A percentile compares a stretch with the other conserved stretches of the same genome.
Evolutionary conservation across 1,140 invertebrate species (phyloP).

Genomic region (Halictus rubicundus): DNA sequence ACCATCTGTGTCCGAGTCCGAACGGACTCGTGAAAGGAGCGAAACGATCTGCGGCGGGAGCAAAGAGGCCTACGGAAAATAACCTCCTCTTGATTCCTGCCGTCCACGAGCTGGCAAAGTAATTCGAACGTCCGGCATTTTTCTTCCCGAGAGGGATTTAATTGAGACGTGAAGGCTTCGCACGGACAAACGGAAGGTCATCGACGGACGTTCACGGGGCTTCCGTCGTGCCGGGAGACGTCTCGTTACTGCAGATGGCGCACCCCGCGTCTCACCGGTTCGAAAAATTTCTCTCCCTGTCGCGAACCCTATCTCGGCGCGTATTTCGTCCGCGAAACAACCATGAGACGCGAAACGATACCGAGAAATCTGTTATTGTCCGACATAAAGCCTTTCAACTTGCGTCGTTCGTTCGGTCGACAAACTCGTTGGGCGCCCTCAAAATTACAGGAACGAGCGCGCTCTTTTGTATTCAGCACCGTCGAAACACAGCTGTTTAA

Average conservation of each 20-base stretch:
- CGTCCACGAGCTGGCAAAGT: slow-evolving; percentile 43
- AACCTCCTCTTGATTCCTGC: slow-evolving; percentile 26
- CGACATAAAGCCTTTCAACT: neutral
- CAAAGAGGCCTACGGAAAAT: slow-evolving; percentile 2
- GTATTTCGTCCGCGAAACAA: too few species aligned
- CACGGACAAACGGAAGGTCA: slow-evolving; percentile 36
- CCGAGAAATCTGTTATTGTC: neutral
- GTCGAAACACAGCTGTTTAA: too few species aligned
- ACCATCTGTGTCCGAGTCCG: too few species aligned
- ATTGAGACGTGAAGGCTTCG: slow-evolving; percentile 50
- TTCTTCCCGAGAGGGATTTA: slow-evolving; percentile 47
- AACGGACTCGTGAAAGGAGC: slow-evolving; percentile 22
- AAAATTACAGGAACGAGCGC: too few species aligned
- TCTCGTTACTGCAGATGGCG: slow-evolving; percentile 20
- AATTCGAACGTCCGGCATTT: slow-evolving; percentile 32
- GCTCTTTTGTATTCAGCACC: too few species aligned
- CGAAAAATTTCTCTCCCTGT: neutral
- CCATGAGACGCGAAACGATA: too few species aligned
- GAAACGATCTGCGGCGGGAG: slow-evolving; percentile 9
- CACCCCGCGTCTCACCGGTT: slow-evolving; percentile 4
- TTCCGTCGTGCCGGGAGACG: slow-evolving; percentile 4
- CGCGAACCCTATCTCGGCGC: too few species aligned
- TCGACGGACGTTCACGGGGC: neutral
- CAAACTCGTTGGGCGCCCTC: too few species aligned
- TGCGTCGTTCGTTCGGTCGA: too few species aligned